Percentiles rank a stretch among this genome's conserved stretches.
Conservation (phyloP, 2,113 vertebrate species). For the Motacilla tschutschensis region DNA sequence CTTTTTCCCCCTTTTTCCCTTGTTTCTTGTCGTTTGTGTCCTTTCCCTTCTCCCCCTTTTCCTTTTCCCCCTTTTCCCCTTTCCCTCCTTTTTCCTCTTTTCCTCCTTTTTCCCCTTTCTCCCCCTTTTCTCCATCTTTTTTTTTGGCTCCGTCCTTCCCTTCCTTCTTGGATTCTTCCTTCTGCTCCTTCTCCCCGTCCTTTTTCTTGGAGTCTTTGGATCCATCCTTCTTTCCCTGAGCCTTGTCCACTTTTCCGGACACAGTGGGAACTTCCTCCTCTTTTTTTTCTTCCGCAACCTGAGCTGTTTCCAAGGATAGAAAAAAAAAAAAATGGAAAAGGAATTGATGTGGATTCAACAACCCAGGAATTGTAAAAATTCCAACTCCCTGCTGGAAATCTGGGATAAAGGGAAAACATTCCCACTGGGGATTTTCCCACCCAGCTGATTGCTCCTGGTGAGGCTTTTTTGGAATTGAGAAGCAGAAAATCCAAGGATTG, state of each 20-base stretch:
- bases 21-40: background rate
- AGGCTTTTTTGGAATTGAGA: background rate
- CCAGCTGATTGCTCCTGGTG: fast-evolving
- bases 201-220: constrained; percentile 23
- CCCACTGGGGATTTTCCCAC: background rate
- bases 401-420: background rate
- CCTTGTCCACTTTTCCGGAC: constrained; percentile 26
- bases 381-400: background rate
- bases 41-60: background rate
- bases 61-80: background rate
- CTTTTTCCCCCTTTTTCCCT: background rate
- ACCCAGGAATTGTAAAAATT: background rate
- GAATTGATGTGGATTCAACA: background rate
- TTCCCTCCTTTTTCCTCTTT: background rate
- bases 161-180: constrained; percentile 16
- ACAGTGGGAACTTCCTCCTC: constrained; percentile 47
- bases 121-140: constrained; percentile 36
- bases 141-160: background rate
- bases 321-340: background rate
- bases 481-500: background rate
- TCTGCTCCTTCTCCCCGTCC: background rate
- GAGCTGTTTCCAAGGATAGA: background rate
- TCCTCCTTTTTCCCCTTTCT: background rate
- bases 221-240: constrained; percentile 21
- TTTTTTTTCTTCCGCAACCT: background rate